Percentiles rank a stretch among this genome's conserved stretches.
Conservation (phyloP, 2,797 vertebrate genomes). For the Gallirallus australis region DNA sequence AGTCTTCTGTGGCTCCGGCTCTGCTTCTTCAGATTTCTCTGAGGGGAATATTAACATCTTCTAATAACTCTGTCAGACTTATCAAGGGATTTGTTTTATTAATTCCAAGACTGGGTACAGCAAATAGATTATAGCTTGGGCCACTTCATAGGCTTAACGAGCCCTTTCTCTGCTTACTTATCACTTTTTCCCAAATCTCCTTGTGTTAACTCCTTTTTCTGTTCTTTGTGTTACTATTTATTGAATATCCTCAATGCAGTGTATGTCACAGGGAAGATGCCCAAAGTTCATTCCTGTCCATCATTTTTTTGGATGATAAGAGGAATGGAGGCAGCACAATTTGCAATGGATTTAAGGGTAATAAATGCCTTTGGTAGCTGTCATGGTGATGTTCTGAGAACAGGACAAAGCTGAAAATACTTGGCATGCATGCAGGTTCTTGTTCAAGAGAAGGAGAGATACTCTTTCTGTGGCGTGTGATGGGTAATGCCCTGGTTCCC, state of each 20-base stretch:
- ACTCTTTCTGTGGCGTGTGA: background rate
- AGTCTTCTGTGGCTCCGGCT: background rate
- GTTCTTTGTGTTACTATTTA: constrained; percentile 31
- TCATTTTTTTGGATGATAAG: constrained; percentile 7
- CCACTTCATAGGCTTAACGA: constrained; percentile 14
- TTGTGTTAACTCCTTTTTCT: background rate
- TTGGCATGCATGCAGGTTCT: background rate
- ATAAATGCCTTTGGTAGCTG: constrained; percentile 28
- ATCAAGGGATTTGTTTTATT: constrained; percentile 79
- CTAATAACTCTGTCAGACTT: constrained; percentile 72
- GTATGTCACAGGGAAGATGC: background rate
- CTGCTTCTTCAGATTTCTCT: constrained; percentile 61
- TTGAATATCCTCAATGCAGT: constrained; percentile 6
- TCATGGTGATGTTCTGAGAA: background rate
- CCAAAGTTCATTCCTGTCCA: background rate
- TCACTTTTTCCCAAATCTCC: background rate
- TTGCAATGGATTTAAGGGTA: background rate
- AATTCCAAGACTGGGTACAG: constrained; percentile 70
- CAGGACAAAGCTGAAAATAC: background rate
- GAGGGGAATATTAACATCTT: constrained; percentile 66
- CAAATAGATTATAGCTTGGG: constrained; percentile 68
- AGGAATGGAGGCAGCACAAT: background rate
- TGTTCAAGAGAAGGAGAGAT: background rate
- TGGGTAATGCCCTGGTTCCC: background rate
- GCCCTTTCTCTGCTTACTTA: constrained; percentile 49